Evolutionary conservation across 2,888 invertebrate species (phyloP).

Genomic region (Dryobota labecula): DNA sequence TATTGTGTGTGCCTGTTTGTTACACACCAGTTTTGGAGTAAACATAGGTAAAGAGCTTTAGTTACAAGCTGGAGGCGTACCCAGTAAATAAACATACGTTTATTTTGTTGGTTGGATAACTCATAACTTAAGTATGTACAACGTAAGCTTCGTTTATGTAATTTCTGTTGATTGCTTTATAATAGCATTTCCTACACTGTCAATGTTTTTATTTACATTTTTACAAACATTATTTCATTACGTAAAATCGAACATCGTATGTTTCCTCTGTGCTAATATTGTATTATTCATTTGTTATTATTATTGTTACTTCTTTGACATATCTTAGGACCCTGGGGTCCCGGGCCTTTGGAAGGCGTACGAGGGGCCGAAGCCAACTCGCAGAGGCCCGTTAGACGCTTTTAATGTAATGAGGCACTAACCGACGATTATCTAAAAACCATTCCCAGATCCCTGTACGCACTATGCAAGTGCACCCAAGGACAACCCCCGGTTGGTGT

Average conservation of each 20-base stretch:
- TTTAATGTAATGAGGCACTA: too few species aligned
- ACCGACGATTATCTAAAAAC: too few species aligned
- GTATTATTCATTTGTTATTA: not conserved
- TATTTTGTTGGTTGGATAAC: conserved; percentile 3
- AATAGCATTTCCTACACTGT: not conserved
- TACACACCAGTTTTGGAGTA: conserved; percentile 21
- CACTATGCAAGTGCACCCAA: too few species aligned
- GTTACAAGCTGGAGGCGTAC: not conserved
- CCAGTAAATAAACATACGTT: conserved; percentile 8
- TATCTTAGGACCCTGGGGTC: too few species aligned
- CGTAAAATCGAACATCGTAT: not conserved
- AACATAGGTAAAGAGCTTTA: conserved; percentile 27
- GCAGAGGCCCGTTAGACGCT: too few species aligned
- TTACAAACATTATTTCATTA: not conserved
- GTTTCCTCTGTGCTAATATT: not conserved
- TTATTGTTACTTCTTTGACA: too few species aligned
- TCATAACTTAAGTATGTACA: conserved; percentile 23
- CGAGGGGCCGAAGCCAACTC: too few species aligned
- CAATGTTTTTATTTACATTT: not conserved
- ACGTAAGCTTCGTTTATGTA: not conserved
- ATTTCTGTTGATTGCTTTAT: not conserved
- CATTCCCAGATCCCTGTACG: too few species aligned
- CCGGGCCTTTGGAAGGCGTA: too few species aligned
- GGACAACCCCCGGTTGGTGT: too few species aligned
- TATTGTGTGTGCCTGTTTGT: conserved; percentile 18